Evolutionary conservation across 2,888 invertebrate species (phyloP), one percentile per base, ranked within the genome.

Genomic region (Drosophila mulleri): DNA sequence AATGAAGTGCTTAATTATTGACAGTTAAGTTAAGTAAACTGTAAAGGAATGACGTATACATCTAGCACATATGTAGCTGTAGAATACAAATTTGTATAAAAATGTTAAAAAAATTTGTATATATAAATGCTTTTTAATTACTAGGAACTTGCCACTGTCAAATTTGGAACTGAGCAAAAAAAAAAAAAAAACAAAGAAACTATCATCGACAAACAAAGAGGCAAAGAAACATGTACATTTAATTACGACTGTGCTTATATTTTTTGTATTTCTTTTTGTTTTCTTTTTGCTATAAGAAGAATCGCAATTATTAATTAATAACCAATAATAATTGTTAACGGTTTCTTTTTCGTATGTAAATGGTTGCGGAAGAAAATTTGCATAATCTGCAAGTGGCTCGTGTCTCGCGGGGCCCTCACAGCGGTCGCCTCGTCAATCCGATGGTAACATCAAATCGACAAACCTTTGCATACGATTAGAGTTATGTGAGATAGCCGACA

Each of bases 351-450:
- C 63, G 29, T 76, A 85, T 87, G 86, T 85, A 83, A 87, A 89
- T 88, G 63, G 83, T 85, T 85, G 88, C 90, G 87, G 90, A 87
- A 89, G 90, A 62, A 72, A 73, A 85, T 83, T 88, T 75, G 83
- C 86, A 88, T 84, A 86, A 67, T 69, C 56, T 65, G 84, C 80
- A 74, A 72, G 72, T 53, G 70, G 64, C 60, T 61, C 69, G 80
- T 67, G 68, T 26, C 78, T 72, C 18, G 29, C 8, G 42, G 42
- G 32, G 29, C 32, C 32, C 42, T 56, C 47, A 47, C 58, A 16
- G 58, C 56, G 41, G 11, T 29, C n/a, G 48, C 16, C 62, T 47
- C n/a, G 14, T 23, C 57, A 35, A 52, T 50, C 7, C 14, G 18
- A n/a, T 26, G n/a, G 71, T 63, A 59, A 45, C 60, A 69, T 29